Evolutionary conservation across 2,888 invertebrate species (phyloP).

Genomic region (Drosophila suboccidentalis): DNA sequence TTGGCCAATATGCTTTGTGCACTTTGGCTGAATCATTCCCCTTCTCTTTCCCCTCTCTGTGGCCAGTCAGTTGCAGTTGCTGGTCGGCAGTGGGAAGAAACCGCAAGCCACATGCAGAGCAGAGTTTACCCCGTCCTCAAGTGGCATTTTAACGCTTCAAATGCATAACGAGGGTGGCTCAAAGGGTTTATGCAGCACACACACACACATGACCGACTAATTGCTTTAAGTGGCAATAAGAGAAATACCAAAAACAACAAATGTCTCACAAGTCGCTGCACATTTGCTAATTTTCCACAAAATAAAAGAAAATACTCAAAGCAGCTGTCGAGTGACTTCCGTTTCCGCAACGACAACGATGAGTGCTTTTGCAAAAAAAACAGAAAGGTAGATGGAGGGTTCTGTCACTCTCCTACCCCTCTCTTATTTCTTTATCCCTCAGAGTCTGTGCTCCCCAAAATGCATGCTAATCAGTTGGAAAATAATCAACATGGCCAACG

Average conservation of each 20-base stretch:
- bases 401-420: background rate
- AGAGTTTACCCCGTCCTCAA: conserved; percentile 31
- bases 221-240: conserved; percentile 64
- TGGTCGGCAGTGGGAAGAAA: conserved; percentile 5
- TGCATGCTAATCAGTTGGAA: conserved; percentile 47
- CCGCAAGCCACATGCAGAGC: conserved; percentile 11
- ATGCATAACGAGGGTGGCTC: conserved; percentile 59
- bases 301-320: conserved; percentile 18
- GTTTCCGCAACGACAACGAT: conserved; percentile 66
- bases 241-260: conserved; percentile 27
- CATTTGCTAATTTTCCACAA: conserved; percentile 65
- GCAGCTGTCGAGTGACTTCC: conserved; percentile 77
- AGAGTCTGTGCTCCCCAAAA: background rate
- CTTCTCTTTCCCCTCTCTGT: background rate
- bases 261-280: conserved; percentile 59
- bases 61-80: conserved; percentile 5
- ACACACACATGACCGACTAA: conserved; percentile 50
- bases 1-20: background rate
- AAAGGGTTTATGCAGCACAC: conserved; percentile 49
- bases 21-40: conserved; percentile 5
- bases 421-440: too few relatives aligned
- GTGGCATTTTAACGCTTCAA: conserved; percentile 75
- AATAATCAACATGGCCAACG: conserved; percentile 33
- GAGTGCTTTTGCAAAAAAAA: conserved; percentile 22
- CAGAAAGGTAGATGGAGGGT: too few relatives aligned